Evolutionary conservation across 1,140 invertebrate genomes (phyloP).

Genomic region (Melanaphis sacchari): DNA sequence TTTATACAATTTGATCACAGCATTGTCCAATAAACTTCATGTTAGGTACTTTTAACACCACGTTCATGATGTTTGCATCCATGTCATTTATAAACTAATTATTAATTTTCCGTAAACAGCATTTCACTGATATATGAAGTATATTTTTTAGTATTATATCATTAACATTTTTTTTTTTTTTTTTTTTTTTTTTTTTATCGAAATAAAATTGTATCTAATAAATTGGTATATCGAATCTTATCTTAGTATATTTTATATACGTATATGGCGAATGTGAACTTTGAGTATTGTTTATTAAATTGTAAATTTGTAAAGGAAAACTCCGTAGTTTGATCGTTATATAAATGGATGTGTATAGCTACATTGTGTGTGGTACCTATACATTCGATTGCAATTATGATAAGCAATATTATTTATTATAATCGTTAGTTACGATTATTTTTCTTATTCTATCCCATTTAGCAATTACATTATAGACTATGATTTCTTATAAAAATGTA

Average conservation of each 20-base stretch:
- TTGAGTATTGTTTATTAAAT: conserved; percentile 17
- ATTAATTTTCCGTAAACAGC: not conserved
- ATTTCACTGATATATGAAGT: not conserved
- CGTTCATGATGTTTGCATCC: not conserved
- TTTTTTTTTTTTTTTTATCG: not conserved
- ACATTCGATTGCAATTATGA: conserved; percentile 17
- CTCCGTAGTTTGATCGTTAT: not conserved
- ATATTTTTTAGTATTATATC: not conserved
- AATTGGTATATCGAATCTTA: not conserved
- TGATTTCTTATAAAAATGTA: not conserved
- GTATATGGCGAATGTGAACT: not conserved
- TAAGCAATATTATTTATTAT: not conserved
- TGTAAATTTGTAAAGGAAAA: not conserved
- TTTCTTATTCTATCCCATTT: not conserved
- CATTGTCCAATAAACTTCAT: not conserved
- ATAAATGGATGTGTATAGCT: not conserved
- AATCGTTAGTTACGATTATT: not conserved
- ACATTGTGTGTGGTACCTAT: not conserved
- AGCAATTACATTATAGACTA: not conserved
- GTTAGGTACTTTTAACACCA: not conserved
- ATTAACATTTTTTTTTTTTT: not conserved
- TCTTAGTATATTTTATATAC: not conserved
- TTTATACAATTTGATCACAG: not conserved
- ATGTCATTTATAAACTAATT: not conserved
- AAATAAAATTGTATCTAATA: not conserved